These are phyloP conservation scores for Cydia amplana DNA, from an alignment of 1,140 invertebrate genomes.

Conservation along the genomic window DNA sequence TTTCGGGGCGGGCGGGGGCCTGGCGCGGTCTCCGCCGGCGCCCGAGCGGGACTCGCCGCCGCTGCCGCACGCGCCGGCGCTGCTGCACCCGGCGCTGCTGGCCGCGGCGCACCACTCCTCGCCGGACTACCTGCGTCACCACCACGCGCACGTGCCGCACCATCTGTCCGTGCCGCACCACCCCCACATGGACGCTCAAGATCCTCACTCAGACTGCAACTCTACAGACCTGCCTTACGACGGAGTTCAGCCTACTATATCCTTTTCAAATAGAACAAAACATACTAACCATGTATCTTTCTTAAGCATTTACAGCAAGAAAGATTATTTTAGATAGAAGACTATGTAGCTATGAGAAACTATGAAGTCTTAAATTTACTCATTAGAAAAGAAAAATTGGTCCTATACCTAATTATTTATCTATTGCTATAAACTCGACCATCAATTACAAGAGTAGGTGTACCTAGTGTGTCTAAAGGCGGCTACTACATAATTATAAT, in stretches of 20 bases:
- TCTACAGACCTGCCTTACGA: constrained; percentile 92
- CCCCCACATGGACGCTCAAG: constrained; percentile 87
- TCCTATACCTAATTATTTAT: too few species aligned
- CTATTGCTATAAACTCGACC: too few species aligned
- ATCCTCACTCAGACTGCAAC: constrained; percentile 92
- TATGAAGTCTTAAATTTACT: too few species aligned
- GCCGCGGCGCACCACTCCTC: constrained; percentile 88
- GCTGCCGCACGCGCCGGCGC: constrained; percentile 88
- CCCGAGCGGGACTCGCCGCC: constrained; percentile 88
- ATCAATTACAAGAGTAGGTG: too few species aligned
- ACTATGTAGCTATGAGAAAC: neutral
- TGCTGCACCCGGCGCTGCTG: constrained; percentile 88
- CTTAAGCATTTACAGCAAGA: neutral
- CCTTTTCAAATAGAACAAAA: constrained; percentile 85
- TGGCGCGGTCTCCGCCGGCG: constrained; percentile 81
- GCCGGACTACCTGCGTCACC: constrained; percentile 84
- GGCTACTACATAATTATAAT: too few species aligned
- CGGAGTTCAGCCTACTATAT: constrained; percentile 96
- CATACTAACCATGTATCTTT: constrained; percentile 27
- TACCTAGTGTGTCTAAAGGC: too few species aligned
- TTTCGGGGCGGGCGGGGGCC: constrained; percentile 82
- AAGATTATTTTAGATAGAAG: neutral
- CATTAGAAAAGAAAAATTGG: too few species aligned
- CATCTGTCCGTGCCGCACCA: constrained; percentile 73
- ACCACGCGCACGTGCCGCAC: constrained; percentile 74